Conservation (phyloP, 1,140 invertebrate genomes). For the Proales similis region DNA sequence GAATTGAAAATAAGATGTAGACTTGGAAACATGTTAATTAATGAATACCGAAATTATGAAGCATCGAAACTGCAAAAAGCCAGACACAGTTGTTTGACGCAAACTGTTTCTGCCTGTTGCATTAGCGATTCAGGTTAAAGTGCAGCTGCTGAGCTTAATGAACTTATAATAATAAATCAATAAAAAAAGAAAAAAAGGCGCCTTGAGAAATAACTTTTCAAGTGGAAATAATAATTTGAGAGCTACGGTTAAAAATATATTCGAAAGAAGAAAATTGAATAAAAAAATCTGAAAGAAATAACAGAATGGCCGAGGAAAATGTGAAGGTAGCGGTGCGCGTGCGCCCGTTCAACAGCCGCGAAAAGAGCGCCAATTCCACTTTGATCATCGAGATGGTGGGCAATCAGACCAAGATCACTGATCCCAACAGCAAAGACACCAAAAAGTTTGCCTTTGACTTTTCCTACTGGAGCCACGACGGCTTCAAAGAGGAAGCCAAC, state of each 20-base stretch:
- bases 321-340: conserved; percentile 60
- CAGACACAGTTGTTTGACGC: no score
- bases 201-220: no score
- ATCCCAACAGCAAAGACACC: conserved; percentile 52
- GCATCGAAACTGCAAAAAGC: no score
- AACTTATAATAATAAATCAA: no score
- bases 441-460: conserved; percentile 60
- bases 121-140: no score
- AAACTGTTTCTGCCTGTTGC: no score
- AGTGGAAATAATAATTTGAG: no score
- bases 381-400: conserved; percentile 58
- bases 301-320: conserved; percentile 50
- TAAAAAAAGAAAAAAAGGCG: no score
- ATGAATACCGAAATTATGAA: no score
- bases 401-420: conserved; percentile 55
- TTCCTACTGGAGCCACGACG: conserved; percentile 61
- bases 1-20: no score
- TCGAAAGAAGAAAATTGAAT: neutral
- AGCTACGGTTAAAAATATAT: neutral
- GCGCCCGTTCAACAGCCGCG: conserved; percentile 59
- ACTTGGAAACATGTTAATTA: no score
- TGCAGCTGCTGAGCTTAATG: no score
- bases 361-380: conserved; percentile 56
- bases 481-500: conserved; percentile 53
- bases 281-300: neutral